Percentiles rank a stretch among this genome's conserved stretches.
These are phyloP conservation scores for Diachasma alloeum DNA, from an alignment of 1,140 invertebrate genomes.

Conservation along the genomic window DNA sequence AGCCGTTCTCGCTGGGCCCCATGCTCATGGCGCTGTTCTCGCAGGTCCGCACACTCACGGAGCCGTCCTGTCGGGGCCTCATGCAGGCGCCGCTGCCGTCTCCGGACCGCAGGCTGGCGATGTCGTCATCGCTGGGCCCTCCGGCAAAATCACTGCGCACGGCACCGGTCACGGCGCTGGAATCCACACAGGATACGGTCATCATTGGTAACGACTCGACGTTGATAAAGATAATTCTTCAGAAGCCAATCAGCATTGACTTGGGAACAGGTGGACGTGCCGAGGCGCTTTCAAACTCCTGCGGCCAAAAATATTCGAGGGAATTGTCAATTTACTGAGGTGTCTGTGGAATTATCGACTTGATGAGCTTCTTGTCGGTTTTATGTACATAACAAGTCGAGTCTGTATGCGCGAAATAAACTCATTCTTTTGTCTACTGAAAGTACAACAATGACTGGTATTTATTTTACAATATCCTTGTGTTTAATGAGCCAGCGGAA, in stretches of 20 bases:
- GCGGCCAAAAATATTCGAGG: background rate
- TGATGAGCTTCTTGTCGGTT: background rate
- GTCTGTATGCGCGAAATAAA: slow-evolving; percentile 16
- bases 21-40: slow-evolving; percentile 43
- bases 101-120: slow-evolving; percentile 59
- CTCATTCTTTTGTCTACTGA: background rate
- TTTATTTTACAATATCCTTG: background rate
- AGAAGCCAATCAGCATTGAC: background rate
- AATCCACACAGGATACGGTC: slow-evolving; percentile 52
- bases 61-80: slow-evolving; percentile 54
- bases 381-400: slow-evolving; percentile 17
- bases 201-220: slow-evolving; percentile 47
- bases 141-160: slow-evolving; percentile 60
- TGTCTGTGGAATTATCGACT: background rate
- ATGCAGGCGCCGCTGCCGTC: slow-evolving; percentile 55
- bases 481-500: background rate
- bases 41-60: slow-evolving; percentile 51
- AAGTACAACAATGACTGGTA: background rate
- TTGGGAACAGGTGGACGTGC: background rate
- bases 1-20: slow-evolving; percentile 35
- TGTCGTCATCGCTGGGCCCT: slow-evolving; percentile 59
- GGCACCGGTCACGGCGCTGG: slow-evolving; percentile 56
- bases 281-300: slow-evolving; percentile 7
- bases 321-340: background rate
- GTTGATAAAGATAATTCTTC: background rate